Evolutionary conservation across 2,888 invertebrate species (phyloP), one percentile per base, ranked within the genome.

Genomic region (Athalia circularis): DNA sequence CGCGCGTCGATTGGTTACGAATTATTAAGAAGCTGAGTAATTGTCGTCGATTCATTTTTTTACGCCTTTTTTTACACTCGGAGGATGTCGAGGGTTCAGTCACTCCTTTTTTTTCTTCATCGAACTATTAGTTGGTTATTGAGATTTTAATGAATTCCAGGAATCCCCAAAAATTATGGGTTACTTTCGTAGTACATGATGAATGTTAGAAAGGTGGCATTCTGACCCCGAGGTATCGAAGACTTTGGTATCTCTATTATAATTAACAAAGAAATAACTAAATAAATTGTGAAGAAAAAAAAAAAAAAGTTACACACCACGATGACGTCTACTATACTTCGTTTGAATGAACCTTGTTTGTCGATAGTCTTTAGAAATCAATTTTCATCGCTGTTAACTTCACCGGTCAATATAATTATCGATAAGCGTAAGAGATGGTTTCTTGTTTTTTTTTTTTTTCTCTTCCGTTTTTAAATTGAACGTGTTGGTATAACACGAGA

Each of bases 301-400:
- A 45, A 8, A 64, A 45, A 43, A 5, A 64, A 13, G n/a, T 9
- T 45, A 47, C 15, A 72, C 8, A 13, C 9, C 13, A 9, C 6
- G 48, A 47, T 59, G 57, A 59, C 59, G 48, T 47, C 29, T n/a
- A 9, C 5, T 54, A 11, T 9, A 54, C n/a, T 59, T 6, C n/a
- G 47, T 59, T 70, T 11, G 29, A 72, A 72, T 13, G 57, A 72
- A 45, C 54, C 68, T 72, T 47, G 72, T 59, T 70, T 59, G 59
- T 59, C 72, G 72, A 72, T 72, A 45, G 47, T 72, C 29, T 72
- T 72, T 47, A 47, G 72, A 59, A 72, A 47, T 72, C 59, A 72
- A 72, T 72, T 72, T 72, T 72, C 70, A 9, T 4, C 13, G 70
- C 70, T 72, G 57, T n/a, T 72, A 72, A 72, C 70, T 45, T 68